Evolutionary conservation across 2,888 invertebrate genomes (phyloP).

Genomic region (Punctoribates punctum): DNA sequence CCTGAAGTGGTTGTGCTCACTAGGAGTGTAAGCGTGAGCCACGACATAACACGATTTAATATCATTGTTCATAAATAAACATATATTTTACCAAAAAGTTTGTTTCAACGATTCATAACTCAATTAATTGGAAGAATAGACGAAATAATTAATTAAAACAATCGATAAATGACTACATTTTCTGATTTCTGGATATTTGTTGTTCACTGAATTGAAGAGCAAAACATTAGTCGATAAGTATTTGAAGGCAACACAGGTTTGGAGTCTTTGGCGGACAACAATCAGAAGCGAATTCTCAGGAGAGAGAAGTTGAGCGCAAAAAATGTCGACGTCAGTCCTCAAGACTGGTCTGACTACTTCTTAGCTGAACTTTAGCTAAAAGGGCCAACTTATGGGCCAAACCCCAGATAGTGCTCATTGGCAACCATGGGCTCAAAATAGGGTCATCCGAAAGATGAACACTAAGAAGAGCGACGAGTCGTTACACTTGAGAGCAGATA

Average conservation of each 20-base stretch:
- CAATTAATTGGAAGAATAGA: background rate
- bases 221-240: conserved; percentile 11
- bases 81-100: background rate
- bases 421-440: conserved; percentile 17
- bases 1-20: conserved; percentile 41
- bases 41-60: conserved; percentile 38
- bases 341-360: conserved; percentile 19
- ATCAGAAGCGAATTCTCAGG: conserved; percentile 6
- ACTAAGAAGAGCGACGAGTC: conserved; percentile 1
- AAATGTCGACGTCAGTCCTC: conserved; percentile 23
- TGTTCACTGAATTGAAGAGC: background rate
- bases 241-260: background rate
- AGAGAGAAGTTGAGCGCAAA: background rate
- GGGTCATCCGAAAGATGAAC: conserved; percentile 23
- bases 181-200: background rate
- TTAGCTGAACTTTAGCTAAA: conserved; percentile 28
- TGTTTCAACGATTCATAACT: background rate
- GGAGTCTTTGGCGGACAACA: background rate
- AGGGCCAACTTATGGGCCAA: conserved; percentile 35
- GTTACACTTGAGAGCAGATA: conserved; percentile 3
- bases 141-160: background rate
- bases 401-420: conserved; percentile 19
- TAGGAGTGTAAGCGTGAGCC: conserved; percentile 40
- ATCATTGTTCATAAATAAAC: conserved; percentile 10
- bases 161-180: conserved; percentile 15